Conservation (phyloP, 2,113 vertebrate genomes). For the Camelus bactrianus region DNA sequence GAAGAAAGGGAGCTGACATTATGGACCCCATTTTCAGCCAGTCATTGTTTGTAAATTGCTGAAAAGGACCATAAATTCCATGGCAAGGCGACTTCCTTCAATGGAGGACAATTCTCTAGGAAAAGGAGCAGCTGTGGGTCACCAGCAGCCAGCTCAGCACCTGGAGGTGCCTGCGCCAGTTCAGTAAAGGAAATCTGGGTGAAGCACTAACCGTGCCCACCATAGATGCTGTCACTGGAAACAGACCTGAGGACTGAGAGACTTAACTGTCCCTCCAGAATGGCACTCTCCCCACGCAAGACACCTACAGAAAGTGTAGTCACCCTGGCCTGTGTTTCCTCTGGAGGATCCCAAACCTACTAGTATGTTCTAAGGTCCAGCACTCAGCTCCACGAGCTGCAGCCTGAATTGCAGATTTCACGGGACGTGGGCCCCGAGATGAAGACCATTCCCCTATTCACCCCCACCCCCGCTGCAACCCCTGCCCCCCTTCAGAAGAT, state of each 20-base stretch:
- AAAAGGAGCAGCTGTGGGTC: background rate
- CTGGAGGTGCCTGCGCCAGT: background rate
- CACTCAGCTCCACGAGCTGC: background rate
- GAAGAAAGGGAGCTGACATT: background rate
- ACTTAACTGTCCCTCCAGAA: background rate
- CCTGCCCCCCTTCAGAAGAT: background rate
- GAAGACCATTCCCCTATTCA: background rate
- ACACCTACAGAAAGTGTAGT: background rate
- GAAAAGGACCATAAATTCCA: background rate
- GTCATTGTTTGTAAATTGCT: background rate
- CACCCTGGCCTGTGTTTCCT: background rate
- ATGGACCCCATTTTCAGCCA: background rate
- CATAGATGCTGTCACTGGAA: background rate
- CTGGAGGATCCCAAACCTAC: background rate
- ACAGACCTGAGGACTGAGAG: background rate
- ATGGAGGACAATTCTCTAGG: background rate
- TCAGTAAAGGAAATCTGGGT: background rate
- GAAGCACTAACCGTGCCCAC: background rate
- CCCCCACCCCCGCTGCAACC: background rate
- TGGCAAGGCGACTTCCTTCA: background rate
- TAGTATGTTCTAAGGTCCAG: background rate
- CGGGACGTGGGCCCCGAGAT: background rate
- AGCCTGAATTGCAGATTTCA: background rate
- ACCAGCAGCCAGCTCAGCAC: background rate
- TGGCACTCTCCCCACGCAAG: background rate